Evolutionary conservation across 1,140 invertebrate species (phyloP).

Genomic region (Triops longicaudatus): DNA sequence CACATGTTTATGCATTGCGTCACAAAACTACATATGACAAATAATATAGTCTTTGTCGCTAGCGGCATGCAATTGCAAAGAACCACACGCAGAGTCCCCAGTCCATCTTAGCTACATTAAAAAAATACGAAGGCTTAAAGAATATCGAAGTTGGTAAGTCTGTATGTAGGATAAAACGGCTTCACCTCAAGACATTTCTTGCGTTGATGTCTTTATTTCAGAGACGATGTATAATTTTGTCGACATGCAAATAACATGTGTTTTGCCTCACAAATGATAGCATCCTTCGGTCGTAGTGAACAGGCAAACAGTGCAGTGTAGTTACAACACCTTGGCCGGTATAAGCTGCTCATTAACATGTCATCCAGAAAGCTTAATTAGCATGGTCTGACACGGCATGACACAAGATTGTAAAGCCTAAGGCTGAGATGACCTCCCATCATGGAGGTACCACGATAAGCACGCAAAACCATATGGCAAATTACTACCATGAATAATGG

Average conservation of each 20-base stretch:
- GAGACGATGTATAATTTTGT: background rate
- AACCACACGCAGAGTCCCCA: background rate
- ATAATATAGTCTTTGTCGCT: background rate
- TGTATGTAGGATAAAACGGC: too few species aligned
- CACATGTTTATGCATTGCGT: background rate
- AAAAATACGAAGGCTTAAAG: too few species aligned
- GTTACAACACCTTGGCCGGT: conserved; percentile 13
- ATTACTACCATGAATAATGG: background rate
- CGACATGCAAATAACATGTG: conserved; percentile 2
- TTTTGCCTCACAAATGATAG: background rate
- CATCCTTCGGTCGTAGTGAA: background rate
- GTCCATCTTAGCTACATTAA: too few species aligned
- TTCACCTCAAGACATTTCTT: background rate
- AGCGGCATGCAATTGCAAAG: background rate
- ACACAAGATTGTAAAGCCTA: conserved; percentile 9
- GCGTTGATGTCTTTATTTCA: background rate
- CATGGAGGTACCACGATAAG: background rate
- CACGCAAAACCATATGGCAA: conserved; percentile 2
- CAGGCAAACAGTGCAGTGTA: conserved; percentile 5
- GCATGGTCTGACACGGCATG: conserved; percentile 13
- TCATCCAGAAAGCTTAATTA: conserved; percentile 12
- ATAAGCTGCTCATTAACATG: conserved; percentile 15
- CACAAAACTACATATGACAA: background rate
- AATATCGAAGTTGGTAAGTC: background rate
- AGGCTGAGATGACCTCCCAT: background rate